phyloP scores from a whole-genome alignment of 1,140 invertebrate genomes.

The Patella vulgata region DNA sequence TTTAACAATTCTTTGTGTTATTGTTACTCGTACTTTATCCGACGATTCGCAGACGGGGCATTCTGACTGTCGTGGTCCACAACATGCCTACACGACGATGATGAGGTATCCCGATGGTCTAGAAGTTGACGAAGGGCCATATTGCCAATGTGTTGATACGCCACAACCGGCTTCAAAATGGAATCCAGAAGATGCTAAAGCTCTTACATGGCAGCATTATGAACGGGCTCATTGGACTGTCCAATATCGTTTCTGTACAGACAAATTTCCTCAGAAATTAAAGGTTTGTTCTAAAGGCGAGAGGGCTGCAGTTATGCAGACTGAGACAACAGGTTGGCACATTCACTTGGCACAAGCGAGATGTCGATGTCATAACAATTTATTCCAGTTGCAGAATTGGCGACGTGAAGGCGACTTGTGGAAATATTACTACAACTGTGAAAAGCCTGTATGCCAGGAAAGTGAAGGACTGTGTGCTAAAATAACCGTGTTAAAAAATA shows the following conservation, averaged over 20 bases:
- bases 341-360: slow-evolving; percentile 31
- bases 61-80: not conserved
- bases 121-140: slow-evolving; percentile 40
- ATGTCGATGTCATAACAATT: slow-evolving; percentile 34
- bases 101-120: slow-evolving; percentile 45
- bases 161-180: slow-evolving; percentile 27
- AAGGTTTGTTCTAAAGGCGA: slow-evolving; percentile 25
- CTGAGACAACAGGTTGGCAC: slow-evolving; percentile 36
- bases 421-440: slow-evolving; percentile 46
- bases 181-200: slow-evolving; percentile 22
- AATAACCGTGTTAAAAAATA: slow-evolving; percentile 30
- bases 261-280: slow-evolving; percentile 20
- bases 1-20: too few relatives aligned
- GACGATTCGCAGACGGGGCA: not conserved
- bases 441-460: slow-evolving; percentile 23
- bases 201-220: slow-evolving; percentile 46
- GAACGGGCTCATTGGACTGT: slow-evolving; percentile 44
- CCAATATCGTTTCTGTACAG: slow-evolving; percentile 41
- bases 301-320: slow-evolving; percentile 37
- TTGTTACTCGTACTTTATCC: too few relatives aligned
- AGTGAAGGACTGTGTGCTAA: slow-evolving; percentile 21
- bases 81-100: slow-evolving; percentile 43
- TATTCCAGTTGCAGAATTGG: slow-evolving; percentile 41
- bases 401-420: slow-evolving; percentile 29
- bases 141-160: slow-evolving; percentile 24